Percentiles rank a stretch among this genome's conserved stretches.
Evolutionary conservation across 2,888 invertebrate genomes (phyloP).

Genomic region (Galerucella pusilla): DNA sequence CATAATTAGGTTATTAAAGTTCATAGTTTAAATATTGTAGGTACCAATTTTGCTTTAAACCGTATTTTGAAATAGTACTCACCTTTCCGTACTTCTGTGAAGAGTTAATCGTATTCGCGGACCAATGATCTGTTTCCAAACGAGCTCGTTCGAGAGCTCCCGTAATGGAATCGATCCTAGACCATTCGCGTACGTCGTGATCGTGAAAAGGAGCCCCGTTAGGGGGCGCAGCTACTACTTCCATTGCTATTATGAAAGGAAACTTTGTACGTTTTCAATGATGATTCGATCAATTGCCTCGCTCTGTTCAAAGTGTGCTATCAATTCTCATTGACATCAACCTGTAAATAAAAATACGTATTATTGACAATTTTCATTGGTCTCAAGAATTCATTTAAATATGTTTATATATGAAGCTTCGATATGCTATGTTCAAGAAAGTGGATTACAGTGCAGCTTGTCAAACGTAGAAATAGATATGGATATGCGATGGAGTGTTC

Average conservation of each 20-base stretch:
- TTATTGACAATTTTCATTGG: neutral
- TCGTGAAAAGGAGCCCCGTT: slow-evolving; percentile 65
- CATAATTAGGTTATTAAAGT: no score
- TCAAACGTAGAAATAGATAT: no score
- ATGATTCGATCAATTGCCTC: slow-evolving; percentile 12
- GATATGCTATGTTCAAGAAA: no score
- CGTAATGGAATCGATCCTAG: slow-evolving; percentile 67
- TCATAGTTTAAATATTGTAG: no score
- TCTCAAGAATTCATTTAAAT: no score
- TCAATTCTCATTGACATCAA: slow-evolving; percentile 55
- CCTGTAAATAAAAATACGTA: slow-evolving; percentile 48
- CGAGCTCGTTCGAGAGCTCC: slow-evolving; percentile 69
- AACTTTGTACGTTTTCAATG: slow-evolving; percentile 25
- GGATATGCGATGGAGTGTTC: no score
- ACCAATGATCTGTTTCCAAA: slow-evolving; percentile 69
- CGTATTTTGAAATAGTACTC: slow-evolving; percentile 41
- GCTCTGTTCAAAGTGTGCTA: slow-evolving; percentile 47
- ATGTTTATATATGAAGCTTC: no score
- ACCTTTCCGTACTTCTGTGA: slow-evolving; percentile 70
- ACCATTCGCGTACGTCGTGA: slow-evolving; percentile 70
- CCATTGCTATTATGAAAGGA: slow-evolving; percentile 55
- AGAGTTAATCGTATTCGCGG: slow-evolving; percentile 65
- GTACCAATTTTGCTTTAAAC: no score
- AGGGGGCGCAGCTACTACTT: slow-evolving; percentile 62
- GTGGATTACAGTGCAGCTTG: no score